Evolutionary conservation across 2,797 vertebrate species (phyloP), one percentile per base, ranked within the genome.

Genomic region (Sebastiscus albofasciatus): DNA sequence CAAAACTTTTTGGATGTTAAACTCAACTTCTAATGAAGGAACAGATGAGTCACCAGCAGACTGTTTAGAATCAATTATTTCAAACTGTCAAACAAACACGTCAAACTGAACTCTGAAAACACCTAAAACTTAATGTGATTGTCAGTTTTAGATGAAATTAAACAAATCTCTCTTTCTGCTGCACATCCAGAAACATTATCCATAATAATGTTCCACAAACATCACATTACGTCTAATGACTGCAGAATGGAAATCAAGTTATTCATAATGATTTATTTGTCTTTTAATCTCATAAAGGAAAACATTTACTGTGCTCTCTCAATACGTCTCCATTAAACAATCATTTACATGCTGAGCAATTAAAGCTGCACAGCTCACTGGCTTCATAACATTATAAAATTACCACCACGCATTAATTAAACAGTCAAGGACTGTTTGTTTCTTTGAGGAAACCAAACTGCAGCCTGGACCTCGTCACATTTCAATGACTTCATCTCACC

Each of bases 341-440:
- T 33, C 24, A 3, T 69, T 69, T 58, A 73, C 49, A 39, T 13
- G 60, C 60, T 54, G 62, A 58, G 66, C 46, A 34, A 33, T 74
- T 64, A 70, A 73, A 79, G 29, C n/a, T 29, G 22, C 39, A 33
- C 58, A 16, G 70, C 67, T 65, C 65, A 2, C 4, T 9, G 55
- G 9, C 22, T 42, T n/a, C 26, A 68, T 31, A 10, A 34, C 18
- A 22, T 20, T 26, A 7, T 6, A 49, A 24, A 61, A 66, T 22
- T 2, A 18, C 6, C 9, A 20, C 10, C 55, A 33, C n/a, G n/a
- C 33, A 42, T 42, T 36, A 34, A 80, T 70, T 62, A 71, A 69
- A 66, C 64, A 61, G 52, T 18, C 6, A 18, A 42, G 20, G 29
- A 27, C 54, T 64, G 56, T 74, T 83, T 18, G 27, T 76, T 79